phyloP scores from a whole-genome alignment of 2,797 vertebrate genomes.

The Loriculus beryllinus region DNA sequence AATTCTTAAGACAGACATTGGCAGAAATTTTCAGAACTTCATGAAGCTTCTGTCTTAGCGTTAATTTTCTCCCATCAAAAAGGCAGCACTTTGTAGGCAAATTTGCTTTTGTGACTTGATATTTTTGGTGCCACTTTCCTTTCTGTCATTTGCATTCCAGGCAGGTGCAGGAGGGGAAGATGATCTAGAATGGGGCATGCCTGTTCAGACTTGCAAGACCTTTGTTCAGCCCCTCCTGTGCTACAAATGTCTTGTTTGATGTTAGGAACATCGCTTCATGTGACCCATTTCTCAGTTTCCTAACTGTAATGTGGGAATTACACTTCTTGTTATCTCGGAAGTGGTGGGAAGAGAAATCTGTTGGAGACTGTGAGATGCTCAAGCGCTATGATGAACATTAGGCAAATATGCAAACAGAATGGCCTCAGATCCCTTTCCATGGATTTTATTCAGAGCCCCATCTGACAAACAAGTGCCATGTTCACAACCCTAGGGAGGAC shows the following conservation, averaged over 20 bases:
- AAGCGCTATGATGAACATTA: neutral
- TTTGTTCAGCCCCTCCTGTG: neutral
- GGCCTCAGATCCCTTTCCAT: neutral
- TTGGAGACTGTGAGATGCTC: conserved; percentile 15
- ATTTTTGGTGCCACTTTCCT: neutral
- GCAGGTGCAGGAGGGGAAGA: neutral
- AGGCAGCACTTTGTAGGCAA: neutral
- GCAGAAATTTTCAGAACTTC: neutral
- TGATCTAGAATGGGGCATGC: neutral
- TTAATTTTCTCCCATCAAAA: neutral
- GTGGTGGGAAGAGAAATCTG: conserved; percentile 34
- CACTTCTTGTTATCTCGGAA: neutral
- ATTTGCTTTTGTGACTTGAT: neutral
- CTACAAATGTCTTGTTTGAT: neutral
- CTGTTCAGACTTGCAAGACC: neutral
- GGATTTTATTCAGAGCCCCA: neutral
- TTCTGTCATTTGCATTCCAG: neutral
- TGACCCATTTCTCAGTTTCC: neutral
- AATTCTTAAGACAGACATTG: neutral
- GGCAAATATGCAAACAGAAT: neutral
- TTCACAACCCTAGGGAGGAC: neutral
- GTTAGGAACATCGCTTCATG: neutral
- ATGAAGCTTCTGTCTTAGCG: neutral
- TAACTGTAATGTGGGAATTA: neutral
- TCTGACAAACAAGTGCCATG: neutral